Conservation (phyloP, 2,113 vertebrate genomes). For the Synchiropus splendidus region DNA sequence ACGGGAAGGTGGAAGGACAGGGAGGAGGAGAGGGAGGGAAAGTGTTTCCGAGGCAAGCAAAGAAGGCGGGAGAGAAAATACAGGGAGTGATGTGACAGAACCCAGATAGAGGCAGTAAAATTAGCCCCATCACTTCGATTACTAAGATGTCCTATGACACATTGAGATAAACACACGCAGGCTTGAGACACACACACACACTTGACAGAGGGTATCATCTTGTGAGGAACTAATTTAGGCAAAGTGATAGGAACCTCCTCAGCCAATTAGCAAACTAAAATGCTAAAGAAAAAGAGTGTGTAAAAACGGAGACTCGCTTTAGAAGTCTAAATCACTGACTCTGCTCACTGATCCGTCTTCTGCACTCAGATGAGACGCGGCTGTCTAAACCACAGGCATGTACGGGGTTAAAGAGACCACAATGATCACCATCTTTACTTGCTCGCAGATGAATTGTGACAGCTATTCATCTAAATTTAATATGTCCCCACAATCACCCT, state of each 20-base stretch:
- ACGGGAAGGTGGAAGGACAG: conserved; percentile 24
- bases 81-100: conserved; percentile 22
- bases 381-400: too few species aligned
- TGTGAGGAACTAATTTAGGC: conserved; percentile 45
- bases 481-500: too few species aligned
- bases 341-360: too few species aligned
- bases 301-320: not conserved
- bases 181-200: conserved; percentile 4
- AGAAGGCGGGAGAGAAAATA: conserved; percentile 21
- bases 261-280: too few species aligned
- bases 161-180: conserved; percentile 25
- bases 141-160: conserved; percentile 36
- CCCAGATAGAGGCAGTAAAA: conserved; percentile 41
- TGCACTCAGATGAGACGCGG: too few species aligned
- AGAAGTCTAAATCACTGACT: too few species aligned
- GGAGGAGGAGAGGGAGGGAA: conserved; percentile 20
- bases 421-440: too few species aligned
- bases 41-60: conserved; percentile 26
- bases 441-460: too few species aligned
- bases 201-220: conserved; percentile 46
- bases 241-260: conserved; percentile 55
- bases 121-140: conserved; percentile 48
- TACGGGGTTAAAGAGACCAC: too few species aligned
- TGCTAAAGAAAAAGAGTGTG: conserved; percentile 37
- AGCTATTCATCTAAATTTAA: too few species aligned